phyloP scores from a whole-genome alignment of 2,888 invertebrate genomes.

The Lasius fuliginosus region DNA sequence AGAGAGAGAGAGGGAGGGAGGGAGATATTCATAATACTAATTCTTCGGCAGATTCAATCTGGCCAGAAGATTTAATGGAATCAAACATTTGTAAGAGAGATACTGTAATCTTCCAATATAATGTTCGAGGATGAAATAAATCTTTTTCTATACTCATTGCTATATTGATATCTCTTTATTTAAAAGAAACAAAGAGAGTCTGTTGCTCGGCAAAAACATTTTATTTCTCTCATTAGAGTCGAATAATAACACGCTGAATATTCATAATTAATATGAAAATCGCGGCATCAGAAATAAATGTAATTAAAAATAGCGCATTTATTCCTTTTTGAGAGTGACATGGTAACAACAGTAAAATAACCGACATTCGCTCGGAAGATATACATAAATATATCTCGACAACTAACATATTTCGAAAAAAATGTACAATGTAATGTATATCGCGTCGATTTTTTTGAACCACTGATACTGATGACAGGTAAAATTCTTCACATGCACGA shows the following conservation, averaged over 20 bases:
- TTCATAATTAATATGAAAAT: not conserved
- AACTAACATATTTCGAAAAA: conserved; percentile 14
- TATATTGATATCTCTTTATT: conserved; percentile 32
- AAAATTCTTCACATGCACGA: not conserved
- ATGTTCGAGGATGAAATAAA: not conserved
- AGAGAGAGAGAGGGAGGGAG: too few relatives aligned
- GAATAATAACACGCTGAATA: not conserved
- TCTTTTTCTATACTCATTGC: not conserved
- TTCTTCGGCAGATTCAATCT: not conserved
- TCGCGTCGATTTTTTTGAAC: conserved; percentile 1
- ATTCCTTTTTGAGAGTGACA: conserved; percentile 4
- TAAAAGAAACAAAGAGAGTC: conserved; percentile 17
- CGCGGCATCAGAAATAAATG: not conserved
- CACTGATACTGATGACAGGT: conserved; percentile 3
- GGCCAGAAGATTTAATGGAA: not conserved
- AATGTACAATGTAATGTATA: conserved; percentile 42
- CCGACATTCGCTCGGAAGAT: not conserved
- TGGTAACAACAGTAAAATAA: conserved; percentile 26
- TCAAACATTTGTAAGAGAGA: not conserved
- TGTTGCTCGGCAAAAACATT: not conserved
- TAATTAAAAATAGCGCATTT: not conserved
- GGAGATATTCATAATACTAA: too few relatives aligned
- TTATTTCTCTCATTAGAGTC: conserved; percentile 1
- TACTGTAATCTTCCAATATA: not conserved
- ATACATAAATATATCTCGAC: not conserved